Evolutionary conservation across 1,140 invertebrate species (phyloP), one percentile per base, ranked within the genome.

Genomic region (Zaprionus inermis): DNA sequence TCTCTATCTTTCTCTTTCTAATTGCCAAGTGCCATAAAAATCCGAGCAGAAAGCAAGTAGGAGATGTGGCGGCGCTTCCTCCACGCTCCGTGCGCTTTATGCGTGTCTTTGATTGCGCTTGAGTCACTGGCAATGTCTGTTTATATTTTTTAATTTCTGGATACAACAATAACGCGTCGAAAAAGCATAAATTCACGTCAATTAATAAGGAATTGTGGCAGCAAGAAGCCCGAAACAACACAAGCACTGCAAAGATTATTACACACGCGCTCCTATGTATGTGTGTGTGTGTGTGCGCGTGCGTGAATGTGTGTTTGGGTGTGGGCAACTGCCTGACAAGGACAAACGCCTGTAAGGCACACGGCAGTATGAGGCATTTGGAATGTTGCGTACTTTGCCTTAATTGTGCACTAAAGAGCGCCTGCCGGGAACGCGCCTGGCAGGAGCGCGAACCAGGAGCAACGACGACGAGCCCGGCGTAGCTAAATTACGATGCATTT

Each of bases 401-500:
- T 88, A 88, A 88, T 89, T 88, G 83, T 86, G 75, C 84, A 80
- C 76, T 80, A 89, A 88, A 89, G 84, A 88, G 79, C 77, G 74
- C 56, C 22, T 34, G 24, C n/a, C 54, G 16, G 30, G 30, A 54
- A 54, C 51, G 18, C 41, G 4, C 46, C 46, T 66, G 76, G 22
- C 51, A 64, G 24, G 10, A 28, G 36, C 24, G n/a, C n/a, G 36
- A 5, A 55, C 41, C 11, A 20, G 55, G 9, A 34, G 51, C 14
- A 16, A 41, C 14, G 20, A 41, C 16, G 28, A 6, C 34, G 34
- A 30, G 58, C 69, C 51, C 79, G 38, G 14, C 0, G 59, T 28
- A 56, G 78, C 85, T 89, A 89, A 89, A 89, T 89, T 90, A 89
- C 84, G 84, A 89, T 89, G 80, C 85, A 89, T 89, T 89, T 89